Evolutionary conservation across 2,113 vertebrate genomes (phyloP), one percentile per base, ranked within the genome.

Genomic region (Herpetotheres cachinnans): DNA sequence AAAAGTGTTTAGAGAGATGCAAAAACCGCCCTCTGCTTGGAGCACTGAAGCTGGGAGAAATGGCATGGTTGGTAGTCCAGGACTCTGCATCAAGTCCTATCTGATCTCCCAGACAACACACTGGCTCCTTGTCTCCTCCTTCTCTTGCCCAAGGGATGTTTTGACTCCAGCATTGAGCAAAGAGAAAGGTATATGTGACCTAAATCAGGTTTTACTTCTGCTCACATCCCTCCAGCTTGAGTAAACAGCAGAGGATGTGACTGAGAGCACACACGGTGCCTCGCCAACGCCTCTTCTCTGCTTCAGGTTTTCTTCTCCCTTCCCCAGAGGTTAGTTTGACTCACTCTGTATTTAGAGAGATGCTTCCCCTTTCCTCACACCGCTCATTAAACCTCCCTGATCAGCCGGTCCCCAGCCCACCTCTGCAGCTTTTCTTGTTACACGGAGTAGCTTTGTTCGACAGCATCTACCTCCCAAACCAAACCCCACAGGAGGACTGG

Each of bases 131-230:
- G 30, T 66, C 89, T 93, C 95, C 87, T 96, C 92, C 95, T 94
- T 61, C 87, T 86, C 73, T 95, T 90, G 94, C 95, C 93, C 89
- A 89, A 42, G 59, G 95, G 86, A 67, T 96, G 80, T 96, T 95
- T 97, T 89, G 83, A 34, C 82, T 95, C 42, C 3, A 0, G 24
- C 93, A 80, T 38, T 82, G 87, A 84, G 95, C 65, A 85, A 89
- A 94, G 78, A 93, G 96, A 95, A 95, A 95, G 62, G 86, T 93
- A 86, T 93, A 96, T 96, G 96, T 97, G 97, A 97, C 97, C 94
- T 92, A 96, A 90, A 95, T 97, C 97, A 97, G 91, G 96, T 97
- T 97, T 90, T 91, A 62, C 95, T 94, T 84, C 93, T 95, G 94
- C 89, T 95, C 63, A 40, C 79, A 90, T 95, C 96, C 74, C 78